Percentiles rank a stretch among this genome's conserved stretches.
These are phyloP conservation scores for Rhinatrema bivittatum DNA, from an alignment of 2,797 vertebrate species.

Conservation along the genomic window DNA sequence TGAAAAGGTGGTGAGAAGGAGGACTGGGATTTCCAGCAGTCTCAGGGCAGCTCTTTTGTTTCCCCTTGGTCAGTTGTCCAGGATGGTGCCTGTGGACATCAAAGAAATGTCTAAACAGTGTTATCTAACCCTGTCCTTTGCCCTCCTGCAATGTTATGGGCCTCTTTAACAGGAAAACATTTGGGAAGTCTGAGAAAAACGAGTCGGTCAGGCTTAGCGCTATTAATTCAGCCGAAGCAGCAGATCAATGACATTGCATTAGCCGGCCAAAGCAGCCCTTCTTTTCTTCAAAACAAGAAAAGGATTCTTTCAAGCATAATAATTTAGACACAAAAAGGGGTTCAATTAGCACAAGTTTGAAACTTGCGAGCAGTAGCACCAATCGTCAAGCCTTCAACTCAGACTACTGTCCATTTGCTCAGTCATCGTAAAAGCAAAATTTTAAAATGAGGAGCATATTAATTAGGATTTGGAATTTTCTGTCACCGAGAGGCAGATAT, in stretches of 20 bases:
- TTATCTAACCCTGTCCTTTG: constrained; percentile 71
- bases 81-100: constrained; percentile 66
- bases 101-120: constrained; percentile 78
- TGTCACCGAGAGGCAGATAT: too few relatives aligned
- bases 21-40: constrained; percentile 37
- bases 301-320: too few relatives aligned
- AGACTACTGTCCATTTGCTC: too few relatives aligned
- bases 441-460: too few relatives aligned
- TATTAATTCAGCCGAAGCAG: constrained; percentile 30
- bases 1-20: constrained; percentile 53
- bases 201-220: constrained; percentile 14
- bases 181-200: constrained; percentile 23
- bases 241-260: constrained; percentile 17
- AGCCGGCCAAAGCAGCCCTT: neutral
- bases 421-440: too few relatives aligned
- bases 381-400: too few relatives aligned
- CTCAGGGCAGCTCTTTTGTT: constrained; percentile 57
- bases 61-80: constrained; percentile 36
- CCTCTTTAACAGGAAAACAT: constrained; percentile 42
- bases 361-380: too few relatives aligned
- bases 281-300: neutral
- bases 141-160: constrained; percentile 54
- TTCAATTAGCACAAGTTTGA: too few relatives aligned
- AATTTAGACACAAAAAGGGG: too few relatives aligned
- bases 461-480: too few relatives aligned